These are phyloP conservation scores for Apamea anceps DNA, from an alignment of 2,888 invertebrate genomes.

Conservation along the genomic window DNA sequence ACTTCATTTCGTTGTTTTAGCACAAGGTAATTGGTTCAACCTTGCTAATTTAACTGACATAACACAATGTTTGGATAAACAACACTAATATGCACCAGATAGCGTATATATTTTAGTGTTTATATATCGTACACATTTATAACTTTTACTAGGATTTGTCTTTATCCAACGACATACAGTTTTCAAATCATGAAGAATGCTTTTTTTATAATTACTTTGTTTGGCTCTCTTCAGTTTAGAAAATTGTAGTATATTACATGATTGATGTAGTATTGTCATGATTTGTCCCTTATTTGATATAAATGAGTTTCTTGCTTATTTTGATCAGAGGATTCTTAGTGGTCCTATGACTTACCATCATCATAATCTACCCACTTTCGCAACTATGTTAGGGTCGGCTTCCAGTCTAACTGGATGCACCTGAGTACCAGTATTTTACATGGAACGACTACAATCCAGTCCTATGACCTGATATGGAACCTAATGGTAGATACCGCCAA, in stretches of 20 bases:
- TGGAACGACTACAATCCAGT: too few species aligned
- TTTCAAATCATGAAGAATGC: not conserved
- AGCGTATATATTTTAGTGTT: not conserved
- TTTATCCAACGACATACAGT: too few species aligned
- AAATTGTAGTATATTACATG: not conserved
- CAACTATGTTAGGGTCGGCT: too few species aligned
- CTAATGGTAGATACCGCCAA: too few species aligned
- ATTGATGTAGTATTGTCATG: too few species aligned
- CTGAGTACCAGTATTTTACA: too few species aligned
- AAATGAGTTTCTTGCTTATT: not conserved
- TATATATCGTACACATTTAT: not conserved
- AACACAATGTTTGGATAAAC: conserved; percentile 20
- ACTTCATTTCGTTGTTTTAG: conserved; percentile 32
- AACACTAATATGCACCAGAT: conserved; percentile 12
- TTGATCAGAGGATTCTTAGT: not conserved
- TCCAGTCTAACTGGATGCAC: too few species aligned
- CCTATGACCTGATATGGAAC: not conserved
- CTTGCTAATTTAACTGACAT: conserved; percentile 51
- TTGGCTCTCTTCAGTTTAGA: too few species aligned
- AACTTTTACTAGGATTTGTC: not conserved
- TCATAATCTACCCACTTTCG: too few species aligned
- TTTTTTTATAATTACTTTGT: not conserved
- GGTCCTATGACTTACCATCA: not conserved
- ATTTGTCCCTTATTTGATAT: not conserved
- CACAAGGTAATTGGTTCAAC: conserved; percentile 54